These are phyloP conservation scores for Lycaon pictus DNA, from an alignment of 2,113 vertebrate species.

Conservation along the genomic window DNA sequence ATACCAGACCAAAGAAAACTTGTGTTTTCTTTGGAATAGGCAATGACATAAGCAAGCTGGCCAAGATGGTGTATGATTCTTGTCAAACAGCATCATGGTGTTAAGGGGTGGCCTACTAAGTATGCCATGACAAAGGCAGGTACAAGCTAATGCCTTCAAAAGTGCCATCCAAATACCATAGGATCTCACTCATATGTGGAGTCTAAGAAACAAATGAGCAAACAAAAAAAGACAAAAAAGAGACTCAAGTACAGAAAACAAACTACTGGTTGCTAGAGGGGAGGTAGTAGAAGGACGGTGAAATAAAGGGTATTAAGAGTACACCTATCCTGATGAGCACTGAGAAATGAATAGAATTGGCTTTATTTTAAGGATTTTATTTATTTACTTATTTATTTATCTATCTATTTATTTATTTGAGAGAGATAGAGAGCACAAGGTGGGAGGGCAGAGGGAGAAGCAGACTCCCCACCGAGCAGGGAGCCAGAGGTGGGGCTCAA, in stretches of 20 bases:
- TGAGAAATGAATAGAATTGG: neutral
- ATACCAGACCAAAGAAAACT: neutral
- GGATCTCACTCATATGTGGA: neutral
- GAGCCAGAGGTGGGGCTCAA: neutral
- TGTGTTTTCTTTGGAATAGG: neutral
- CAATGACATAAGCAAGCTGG: neutral
- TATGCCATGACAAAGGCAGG: neutral
- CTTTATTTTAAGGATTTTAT: neutral
- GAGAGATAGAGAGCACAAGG: neutral
- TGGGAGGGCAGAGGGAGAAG: neutral
- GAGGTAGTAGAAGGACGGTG: neutral
- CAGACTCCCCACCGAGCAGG: neutral
- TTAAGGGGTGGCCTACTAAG: neutral
- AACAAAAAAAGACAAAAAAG: neutral
- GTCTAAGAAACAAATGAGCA: neutral
- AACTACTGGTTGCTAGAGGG: neutral
- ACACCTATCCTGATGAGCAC: neutral
- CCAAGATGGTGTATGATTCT: too few relatives aligned
- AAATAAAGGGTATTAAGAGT: neutral
- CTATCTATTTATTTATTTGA: neutral
- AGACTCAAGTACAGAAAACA: neutral
- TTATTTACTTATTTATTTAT: neutral
- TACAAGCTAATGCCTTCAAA: neutral
- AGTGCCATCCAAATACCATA: neutral
- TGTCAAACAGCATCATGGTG: neutral